Base-by-base conservation (phyloP, 2,113 vertebrate genomes). In the Pluvialis apricaria region DNA sequence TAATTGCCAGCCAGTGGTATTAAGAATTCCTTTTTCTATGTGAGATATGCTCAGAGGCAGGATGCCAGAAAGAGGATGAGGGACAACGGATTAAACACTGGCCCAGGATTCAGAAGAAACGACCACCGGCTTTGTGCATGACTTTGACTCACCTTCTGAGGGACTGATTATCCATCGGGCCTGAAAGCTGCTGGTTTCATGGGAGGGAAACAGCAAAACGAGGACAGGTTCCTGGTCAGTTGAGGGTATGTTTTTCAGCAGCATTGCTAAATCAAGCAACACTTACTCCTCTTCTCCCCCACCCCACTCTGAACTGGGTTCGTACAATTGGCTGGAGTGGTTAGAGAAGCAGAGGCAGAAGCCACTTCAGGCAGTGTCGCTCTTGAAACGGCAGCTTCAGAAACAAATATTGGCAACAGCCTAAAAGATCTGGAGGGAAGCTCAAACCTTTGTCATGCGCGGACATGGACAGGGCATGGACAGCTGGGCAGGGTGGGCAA, bases 1-100 rank as follows among this genome's bases (percentile, higher is more conserved):
- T 88, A 90, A 84, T 92, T 92, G 85, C 31, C 71, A 96, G 70
- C 17, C 82, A 68, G 28, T 24, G 57, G 31, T 47, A 42, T 58
- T 69, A 58, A 72, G 40, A 82, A 65, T 54, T 72, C 34, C 15
- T 58, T 84, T 72, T 76, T 66, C n/a, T 28, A 0, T 68, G 44
- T 54, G 61, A 72, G 80, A 4, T 65, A n/a, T n/a, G n/a, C 61
- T 86, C 38, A 38, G 86, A 45, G 72, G 40, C n/a, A 81, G 82
- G 71, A 29, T 31, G 60, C 6, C 69, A 51, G 64, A 9, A 21
- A 62, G 71, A 42, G n/a, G 13, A 31, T 3, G 17, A 42, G 36
- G 79, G 38, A 34, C 44, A 38, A 8, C 6, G 75, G 26, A 6
- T 24, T 82, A 40, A 31, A 28, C 42, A 5, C 29, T 60, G 61